phyloP scores from a whole-genome alignment of 1,140 invertebrate species.

The Lordiphosa clarofinis region DNA sequence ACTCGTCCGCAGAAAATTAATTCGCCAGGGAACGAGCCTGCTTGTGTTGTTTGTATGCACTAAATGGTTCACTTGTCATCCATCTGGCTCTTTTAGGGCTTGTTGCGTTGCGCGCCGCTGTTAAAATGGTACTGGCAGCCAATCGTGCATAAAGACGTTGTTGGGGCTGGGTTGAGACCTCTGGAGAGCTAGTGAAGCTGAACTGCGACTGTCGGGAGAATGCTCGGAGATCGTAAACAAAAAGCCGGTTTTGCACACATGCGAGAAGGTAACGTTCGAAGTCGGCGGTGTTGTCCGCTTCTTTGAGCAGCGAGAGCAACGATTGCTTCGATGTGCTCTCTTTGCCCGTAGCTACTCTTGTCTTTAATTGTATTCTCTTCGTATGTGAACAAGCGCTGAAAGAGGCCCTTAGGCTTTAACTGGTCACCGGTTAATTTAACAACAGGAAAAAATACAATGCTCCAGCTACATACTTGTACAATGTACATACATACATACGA shows the following conservation, averaged over 20 bases:
- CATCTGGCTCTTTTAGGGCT: constrained; percentile 26
- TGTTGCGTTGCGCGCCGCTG: constrained; percentile 57
- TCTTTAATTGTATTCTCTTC: no score
- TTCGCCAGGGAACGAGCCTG: constrained; percentile 4
- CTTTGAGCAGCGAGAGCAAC: neutral
- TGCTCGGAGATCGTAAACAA: constrained; percentile 15
- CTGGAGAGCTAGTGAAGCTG: constrained; percentile 45
- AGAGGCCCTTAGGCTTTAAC: no score
- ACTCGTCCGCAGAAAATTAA: constrained; percentile 10
- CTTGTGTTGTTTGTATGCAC: constrained; percentile 2
- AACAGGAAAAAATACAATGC: no score
- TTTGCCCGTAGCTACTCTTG: neutral
- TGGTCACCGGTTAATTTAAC: no score
- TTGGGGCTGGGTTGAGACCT: constrained; percentile 24
- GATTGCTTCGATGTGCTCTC: constrained; percentile 16
- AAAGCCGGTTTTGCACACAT: constrained; percentile 58
- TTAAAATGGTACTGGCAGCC: constrained; percentile 66
- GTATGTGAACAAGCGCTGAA: no score
- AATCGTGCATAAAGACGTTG: constrained; percentile 70
- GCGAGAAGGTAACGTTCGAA: neutral
- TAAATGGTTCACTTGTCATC: constrained; percentile 16
- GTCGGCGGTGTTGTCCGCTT: constrained; percentile 14
- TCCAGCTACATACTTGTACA: no score
- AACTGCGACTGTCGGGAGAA: constrained; percentile 34
- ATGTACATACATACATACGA: no score